Conservation (phyloP, 2,888 invertebrate genomes). For the Bruchidius siliquastri region DNA sequence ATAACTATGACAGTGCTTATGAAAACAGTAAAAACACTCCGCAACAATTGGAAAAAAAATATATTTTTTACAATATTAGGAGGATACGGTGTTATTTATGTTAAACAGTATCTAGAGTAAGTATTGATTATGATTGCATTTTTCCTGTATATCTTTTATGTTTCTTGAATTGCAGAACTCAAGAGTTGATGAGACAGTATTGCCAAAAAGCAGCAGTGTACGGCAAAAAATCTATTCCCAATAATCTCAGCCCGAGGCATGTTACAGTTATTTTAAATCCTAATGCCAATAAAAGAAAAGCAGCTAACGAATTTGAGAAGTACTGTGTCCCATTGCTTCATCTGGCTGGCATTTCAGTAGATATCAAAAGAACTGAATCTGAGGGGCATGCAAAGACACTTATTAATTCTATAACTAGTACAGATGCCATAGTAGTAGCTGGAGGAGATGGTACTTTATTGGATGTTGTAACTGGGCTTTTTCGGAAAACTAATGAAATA, state of each 20-base stretch:
- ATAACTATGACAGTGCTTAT: slow-evolving; percentile 57
- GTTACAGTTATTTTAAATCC: slow-evolving; percentile 89
- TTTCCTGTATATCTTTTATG: slow-evolving; percentile 4
- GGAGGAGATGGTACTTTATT: slow-evolving; percentile 94
- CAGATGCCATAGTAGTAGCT: slow-evolving; percentile 84
- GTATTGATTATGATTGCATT: slow-evolving; percentile 8
- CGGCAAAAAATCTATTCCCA: slow-evolving; percentile 61
- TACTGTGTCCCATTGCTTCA: slow-evolving; percentile 92
- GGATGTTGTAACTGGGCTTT: slow-evolving; percentile 80
- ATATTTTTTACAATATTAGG: slow-evolving; percentile 62
- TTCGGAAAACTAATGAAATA: slow-evolving; percentile 65
- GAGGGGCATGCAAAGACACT: slow-evolving; percentile 84
- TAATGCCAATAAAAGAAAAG: slow-evolving; percentile 75
- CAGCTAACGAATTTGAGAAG: slow-evolving; percentile 70
- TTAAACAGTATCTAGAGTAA: slow-evolving; percentile 71
- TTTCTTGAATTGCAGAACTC: slow-evolving; percentile 58
- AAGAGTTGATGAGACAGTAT: slow-evolving; percentile 71
- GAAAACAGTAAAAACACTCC: slow-evolving; percentile 61
- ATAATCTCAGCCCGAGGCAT: slow-evolving; percentile 60
- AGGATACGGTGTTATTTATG: slow-evolving; percentile 66
- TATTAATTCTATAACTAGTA: slow-evolving; percentile 66
- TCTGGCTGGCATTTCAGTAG: slow-evolving; percentile 78
- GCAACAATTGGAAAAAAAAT: slow-evolving; percentile 90
- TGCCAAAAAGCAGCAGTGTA: slow-evolving; percentile 72
- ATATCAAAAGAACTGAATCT: slow-evolving; percentile 74